Evolutionary conservation across 1,140 invertebrate genomes (phyloP), one percentile per base, ranked within the genome.

Genomic region (Lepeophtheirus salmonis): DNA sequence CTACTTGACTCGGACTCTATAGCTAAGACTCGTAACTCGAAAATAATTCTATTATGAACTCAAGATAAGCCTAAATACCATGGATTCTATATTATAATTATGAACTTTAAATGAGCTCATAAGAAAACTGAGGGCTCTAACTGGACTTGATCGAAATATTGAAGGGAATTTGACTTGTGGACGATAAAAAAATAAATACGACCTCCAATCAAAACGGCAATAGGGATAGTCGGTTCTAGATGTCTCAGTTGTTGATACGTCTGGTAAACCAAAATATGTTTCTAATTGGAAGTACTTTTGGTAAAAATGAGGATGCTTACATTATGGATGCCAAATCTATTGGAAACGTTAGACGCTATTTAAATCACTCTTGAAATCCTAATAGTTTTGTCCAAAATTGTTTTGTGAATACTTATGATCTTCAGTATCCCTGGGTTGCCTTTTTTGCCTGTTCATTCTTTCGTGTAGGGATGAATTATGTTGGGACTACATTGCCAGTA

Each of bases 341-440:
- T 53, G 94, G 94, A 63, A 97, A 97, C 71, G 85, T 97, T 66
- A 92, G 91, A 12, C 76, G 90, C 67, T 96, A 92, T 72, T 78
- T 96, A 22, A 97, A 96, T 75, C 89, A 97, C 71, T 94, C 87
- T 0, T 97, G 92, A 69, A 78, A 78, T 51, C 94, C 92, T 6
- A 97, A 97, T 72, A 82, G 92, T 3, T 95, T 94, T 73, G 91
- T 97, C 0, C 92, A 98, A 74, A 96, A 96, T 74, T 90, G 97
- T 3, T 95, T 97, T 71, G 89, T 96, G 18, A 90, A 97, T 70
- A 95, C 90, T 0, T 91, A 97, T 72, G 92, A 97, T 70, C 77
- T 94, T 1, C 77, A 91, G 13, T 96, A 96, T 70, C 94, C 92
- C 0, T 95, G 89, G 89, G 86, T 97, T 0, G 86, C 91, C 3